These are phyloP conservation scores for Lasioglossum figueresi DNA, from an alignment of 2,888 invertebrate genomes.

Conservation along the genomic window DNA sequence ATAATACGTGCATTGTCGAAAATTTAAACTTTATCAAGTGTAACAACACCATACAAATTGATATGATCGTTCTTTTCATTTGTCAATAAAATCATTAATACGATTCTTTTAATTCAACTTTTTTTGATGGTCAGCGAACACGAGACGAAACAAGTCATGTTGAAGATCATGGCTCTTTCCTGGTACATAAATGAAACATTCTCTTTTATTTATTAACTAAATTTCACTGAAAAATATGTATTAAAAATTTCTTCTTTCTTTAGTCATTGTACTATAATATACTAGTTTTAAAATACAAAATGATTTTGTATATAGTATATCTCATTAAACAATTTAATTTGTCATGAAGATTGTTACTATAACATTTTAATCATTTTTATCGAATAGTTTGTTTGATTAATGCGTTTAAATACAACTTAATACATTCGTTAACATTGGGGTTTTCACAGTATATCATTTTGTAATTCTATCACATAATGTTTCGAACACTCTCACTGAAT, in stretches of 20 bases:
- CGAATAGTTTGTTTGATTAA: background rate
- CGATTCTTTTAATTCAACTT: background rate
- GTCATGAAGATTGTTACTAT: background rate
- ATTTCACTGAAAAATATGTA: slow-evolving; percentile 15
- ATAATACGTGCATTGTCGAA: slow-evolving; percentile 7
- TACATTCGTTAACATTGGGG: background rate
- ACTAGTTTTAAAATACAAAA: slow-evolving; percentile 38
- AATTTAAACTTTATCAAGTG: slow-evolving; percentile 12
- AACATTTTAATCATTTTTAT: slow-evolving; percentile 17
- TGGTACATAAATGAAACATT: background rate
- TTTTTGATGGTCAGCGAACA: background rate
- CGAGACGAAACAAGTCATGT: background rate
- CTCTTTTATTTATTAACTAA: background rate
- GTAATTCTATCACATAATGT: background rate
- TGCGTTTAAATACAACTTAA: background rate
- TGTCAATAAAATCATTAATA: background rate
- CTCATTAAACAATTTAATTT: slow-evolving; percentile 43
- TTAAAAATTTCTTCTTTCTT: background rate
- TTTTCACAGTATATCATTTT: background rate
- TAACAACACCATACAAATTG: slow-evolving; percentile 15
- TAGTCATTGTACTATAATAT: background rate
- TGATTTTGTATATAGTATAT: slow-evolving; percentile 31
- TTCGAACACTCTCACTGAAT: slow-evolving; percentile 2
- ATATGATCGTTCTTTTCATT: background rate
- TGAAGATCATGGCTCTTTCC: background rate